Conservation (phyloP, 2,797 vertebrate species). For the Mormyrops boulengeri region DNA sequence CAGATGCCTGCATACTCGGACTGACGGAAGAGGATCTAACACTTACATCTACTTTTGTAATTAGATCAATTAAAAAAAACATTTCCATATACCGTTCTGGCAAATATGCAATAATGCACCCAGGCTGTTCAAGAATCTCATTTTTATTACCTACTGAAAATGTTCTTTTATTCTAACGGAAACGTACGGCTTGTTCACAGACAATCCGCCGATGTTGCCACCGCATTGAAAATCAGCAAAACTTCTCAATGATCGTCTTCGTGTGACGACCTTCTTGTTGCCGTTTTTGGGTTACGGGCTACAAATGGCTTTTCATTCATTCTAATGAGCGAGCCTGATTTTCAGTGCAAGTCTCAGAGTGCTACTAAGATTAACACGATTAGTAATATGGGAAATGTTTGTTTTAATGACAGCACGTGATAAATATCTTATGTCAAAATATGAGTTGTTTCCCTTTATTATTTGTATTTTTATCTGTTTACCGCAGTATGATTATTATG, state of each 20-base stretch:
- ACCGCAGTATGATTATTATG: neutral
- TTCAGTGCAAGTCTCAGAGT: neutral
- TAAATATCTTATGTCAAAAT: neutral
- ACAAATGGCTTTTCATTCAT: neutral
- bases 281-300: neutral
- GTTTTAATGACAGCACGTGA: neutral
- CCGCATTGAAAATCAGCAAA: neutral
- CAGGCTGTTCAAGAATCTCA: neutral
- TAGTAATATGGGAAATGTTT: neutral
- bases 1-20: neutral
- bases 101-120: neutral
- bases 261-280: neutral
- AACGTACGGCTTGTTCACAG: neutral
- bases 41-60: neutral
- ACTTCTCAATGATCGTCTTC: neutral
- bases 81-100: neutral
- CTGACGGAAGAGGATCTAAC: neutral
- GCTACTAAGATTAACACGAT: neutral
- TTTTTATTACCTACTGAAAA: neutral
- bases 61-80: neutral
- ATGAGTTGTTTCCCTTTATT: neutral
- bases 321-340: neutral
- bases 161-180: neutral
- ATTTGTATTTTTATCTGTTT: neutral
- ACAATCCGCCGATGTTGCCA: neutral